These are phyloP conservation scores for Bovichtus diacanthus DNA, from an alignment of 2,797 vertebrate species.

Conservation along the genomic window DNA sequence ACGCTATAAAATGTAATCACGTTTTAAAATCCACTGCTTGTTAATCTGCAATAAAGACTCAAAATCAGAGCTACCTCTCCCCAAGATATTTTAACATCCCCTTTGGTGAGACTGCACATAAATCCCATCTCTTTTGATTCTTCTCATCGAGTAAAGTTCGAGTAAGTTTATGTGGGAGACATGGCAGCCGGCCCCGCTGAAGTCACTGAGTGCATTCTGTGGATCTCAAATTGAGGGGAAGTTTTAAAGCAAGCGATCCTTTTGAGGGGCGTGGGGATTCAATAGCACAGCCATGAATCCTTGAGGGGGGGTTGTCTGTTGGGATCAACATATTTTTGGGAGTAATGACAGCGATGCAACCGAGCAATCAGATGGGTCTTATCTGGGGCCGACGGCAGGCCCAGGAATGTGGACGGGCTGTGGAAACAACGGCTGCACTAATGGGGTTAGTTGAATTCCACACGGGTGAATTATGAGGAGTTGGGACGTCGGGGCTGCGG, in stretches of 20 bases:
- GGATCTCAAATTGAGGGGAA: constrained; percentile 25
- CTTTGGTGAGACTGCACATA: constrained; percentile 30
- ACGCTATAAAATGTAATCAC: constrained; percentile 45
- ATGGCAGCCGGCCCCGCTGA: background rate
- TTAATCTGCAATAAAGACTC: constrained; percentile 57
- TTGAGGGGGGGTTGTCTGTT: constrained; percentile 55
- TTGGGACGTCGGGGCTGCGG: constrained; percentile 82
- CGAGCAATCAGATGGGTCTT: constrained; percentile 83
- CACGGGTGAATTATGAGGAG: constrained; percentile 87
- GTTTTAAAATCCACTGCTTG: constrained; percentile 35
- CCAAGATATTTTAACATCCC: constrained; percentile 28
- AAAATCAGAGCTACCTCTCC: constrained; percentile 29
- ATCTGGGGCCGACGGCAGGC: constrained; percentile 79
- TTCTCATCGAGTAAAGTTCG: constrained; percentile 25
- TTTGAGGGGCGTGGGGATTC: constrained; percentile 36
- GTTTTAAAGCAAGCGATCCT: constrained; percentile 20
- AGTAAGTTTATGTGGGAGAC: constrained; percentile 8
- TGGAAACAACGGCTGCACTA: constrained; percentile 81
- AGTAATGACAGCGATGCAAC: constrained; percentile 79
- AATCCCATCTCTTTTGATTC: constrained; percentile 42
- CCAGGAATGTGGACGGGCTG: constrained; percentile 79
- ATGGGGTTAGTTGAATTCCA: constrained; percentile 84
- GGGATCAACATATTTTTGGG: constrained; percentile 76
- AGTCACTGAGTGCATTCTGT: constrained; percentile 35
- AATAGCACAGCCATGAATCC: constrained; percentile 60